These are phyloP conservation scores for Myoxocephalus aenaeus DNA, from an alignment of 2,797 vertebrate species.

Conservation along the genomic window DNA sequence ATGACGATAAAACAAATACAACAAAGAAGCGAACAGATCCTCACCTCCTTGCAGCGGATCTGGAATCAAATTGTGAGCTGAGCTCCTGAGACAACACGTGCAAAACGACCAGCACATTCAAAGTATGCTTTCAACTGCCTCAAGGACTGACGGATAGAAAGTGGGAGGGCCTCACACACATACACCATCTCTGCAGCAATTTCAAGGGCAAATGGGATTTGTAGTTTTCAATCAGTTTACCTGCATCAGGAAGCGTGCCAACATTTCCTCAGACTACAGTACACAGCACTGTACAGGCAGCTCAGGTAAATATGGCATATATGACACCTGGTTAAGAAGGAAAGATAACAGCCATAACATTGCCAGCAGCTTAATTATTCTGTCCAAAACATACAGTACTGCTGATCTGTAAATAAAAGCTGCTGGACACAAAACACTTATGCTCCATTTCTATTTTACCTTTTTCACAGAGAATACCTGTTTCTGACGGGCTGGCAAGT, in stretches of 20 bases:
- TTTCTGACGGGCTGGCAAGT: background rate
- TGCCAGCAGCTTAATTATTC: background rate
- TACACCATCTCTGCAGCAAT: constrained; percentile 53
- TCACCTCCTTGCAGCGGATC: constrained; percentile 59
- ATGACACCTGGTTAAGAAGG: background rate
- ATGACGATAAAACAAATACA: background rate
- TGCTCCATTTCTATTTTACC: background rate
- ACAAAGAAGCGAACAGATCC: constrained; percentile 12
- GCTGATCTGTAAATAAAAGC: too few species aligned
- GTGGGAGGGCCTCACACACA: constrained; percentile 50
- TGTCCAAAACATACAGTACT: background rate
- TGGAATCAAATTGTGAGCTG: background rate
- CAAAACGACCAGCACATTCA: constrained; percentile 34
- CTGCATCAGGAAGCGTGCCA: constrained; percentile 2
- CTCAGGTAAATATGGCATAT: constrained; percentile 20
- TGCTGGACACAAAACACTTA: background rate
- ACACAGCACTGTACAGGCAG: background rate
- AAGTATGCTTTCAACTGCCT: constrained; percentile 41
- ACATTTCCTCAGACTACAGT: background rate
- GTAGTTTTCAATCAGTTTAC: constrained; percentile 57
- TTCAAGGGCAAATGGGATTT: constrained; percentile 68
- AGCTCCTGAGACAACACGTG: constrained; percentile 27
- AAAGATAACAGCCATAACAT: background rate
- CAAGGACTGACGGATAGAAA: constrained; percentile 38
- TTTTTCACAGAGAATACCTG: constrained; percentile 3